These are phyloP conservation scores for Eustalomyia histrio DNA, from an alignment of 2,888 invertebrate genomes.

Conservation along the genomic window DNA sequence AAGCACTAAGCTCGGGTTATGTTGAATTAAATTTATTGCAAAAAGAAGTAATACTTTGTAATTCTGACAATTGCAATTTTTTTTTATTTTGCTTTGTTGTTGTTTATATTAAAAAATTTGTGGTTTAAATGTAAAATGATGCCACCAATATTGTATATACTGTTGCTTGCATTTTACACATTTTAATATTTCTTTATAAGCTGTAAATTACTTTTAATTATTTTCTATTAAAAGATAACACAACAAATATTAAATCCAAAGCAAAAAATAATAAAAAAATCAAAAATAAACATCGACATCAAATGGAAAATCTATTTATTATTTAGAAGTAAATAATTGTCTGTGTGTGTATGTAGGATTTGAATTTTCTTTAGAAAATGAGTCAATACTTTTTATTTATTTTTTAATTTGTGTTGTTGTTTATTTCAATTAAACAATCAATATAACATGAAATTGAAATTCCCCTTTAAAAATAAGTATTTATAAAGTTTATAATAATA, in stretches of 20 bases:
- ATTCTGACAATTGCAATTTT: too few species aligned
- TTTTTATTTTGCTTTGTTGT: too few species aligned
- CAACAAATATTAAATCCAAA: slow-evolving; percentile 10
- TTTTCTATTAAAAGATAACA: slow-evolving; percentile 49
- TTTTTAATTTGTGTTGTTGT: slow-evolving; percentile 29
- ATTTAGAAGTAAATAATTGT: slow-evolving; percentile 17
- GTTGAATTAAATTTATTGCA: too few species aligned
- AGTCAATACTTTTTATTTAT: slow-evolving; percentile 41
- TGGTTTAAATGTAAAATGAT: too few species aligned
- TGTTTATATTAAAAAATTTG: too few species aligned
- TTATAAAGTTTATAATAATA: neutral
- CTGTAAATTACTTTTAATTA: slow-evolving; percentile 59
- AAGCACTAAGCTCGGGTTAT: too few species aligned
- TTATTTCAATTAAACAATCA: slow-evolving; percentile 39
- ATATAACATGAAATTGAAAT: slow-evolving; percentile 7
- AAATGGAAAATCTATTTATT: slow-evolving; percentile 30
- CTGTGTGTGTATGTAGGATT: slow-evolving; percentile 11
- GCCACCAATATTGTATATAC: neutral
- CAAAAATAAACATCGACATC: slow-evolving; percentile 31
- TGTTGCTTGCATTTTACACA: neutral
- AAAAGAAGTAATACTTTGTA: too few species aligned
- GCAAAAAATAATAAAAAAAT: slow-evolving; percentile 17
- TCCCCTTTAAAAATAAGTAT: slow-evolving; percentile 7
- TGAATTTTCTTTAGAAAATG: slow-evolving; percentile 46
- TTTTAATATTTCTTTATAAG: slow-evolving; percentile 1